A percentile compares a stretch with the other conserved stretches of the same genome.
Conservation (phyloP, 1,140 invertebrate genomes). For the Mercenaria mercenaria region DNA sequence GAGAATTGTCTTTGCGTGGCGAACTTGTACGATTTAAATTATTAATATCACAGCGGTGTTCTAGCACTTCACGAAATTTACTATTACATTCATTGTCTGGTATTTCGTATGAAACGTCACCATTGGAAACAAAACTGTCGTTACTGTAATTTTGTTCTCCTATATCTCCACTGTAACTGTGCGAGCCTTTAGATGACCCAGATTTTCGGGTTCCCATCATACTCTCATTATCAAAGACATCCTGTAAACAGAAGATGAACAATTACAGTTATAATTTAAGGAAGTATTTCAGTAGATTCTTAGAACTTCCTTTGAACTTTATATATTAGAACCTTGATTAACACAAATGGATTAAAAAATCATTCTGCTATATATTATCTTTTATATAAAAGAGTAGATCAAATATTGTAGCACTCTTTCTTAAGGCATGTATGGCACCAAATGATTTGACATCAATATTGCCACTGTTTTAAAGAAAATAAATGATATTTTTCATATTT, state of each 20-base stretch:
- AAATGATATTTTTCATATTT: too few species aligned
- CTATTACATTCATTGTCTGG: constrained; percentile 80
- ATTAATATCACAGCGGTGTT: constrained; percentile 77
- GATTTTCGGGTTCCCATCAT: constrained; percentile 63
- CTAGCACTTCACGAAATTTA: constrained; percentile 81
- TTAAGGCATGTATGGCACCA: too few species aligned
- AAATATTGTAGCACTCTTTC: too few species aligned
- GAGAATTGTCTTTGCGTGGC: constrained; percentile 66
- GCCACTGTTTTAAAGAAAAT: too few species aligned
- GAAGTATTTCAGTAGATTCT: neutral
- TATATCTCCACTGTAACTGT: constrained; percentile 53
- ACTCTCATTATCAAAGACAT: constrained; percentile 63
- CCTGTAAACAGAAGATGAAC: constrained; percentile 44
- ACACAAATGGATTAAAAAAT: too few species aligned
- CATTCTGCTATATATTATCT: too few species aligned
- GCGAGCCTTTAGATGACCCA: constrained; percentile 59
- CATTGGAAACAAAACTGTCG: constrained; percentile 82
- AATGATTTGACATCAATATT: too few species aligned
- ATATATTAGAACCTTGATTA: too few species aligned
- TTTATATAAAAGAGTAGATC: too few species aligned
- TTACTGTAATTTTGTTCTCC: constrained; percentile 79
- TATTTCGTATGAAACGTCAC: constrained; percentile 75
- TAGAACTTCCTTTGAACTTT: too few species aligned
- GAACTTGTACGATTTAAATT: constrained; percentile 67
- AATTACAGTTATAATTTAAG: too few species aligned